These are phyloP conservation scores for Neopelma chrysocephalum DNA, from an alignment of 2,797 vertebrate genomes.

Conservation along the genomic window DNA sequence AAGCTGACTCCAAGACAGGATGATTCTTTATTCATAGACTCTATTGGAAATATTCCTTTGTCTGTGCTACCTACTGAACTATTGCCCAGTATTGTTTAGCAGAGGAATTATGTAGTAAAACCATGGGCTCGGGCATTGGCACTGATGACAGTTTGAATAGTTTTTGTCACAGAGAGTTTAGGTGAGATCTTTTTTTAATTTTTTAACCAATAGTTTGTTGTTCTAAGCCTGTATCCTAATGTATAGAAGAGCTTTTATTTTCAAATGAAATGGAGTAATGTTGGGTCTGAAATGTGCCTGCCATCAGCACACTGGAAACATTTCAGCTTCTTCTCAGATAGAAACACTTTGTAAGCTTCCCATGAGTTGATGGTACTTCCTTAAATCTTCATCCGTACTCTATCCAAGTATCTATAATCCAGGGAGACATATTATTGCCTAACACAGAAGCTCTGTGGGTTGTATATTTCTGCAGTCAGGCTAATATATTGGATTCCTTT, in stretches of 20 bases:
- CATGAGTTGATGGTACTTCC: neutral
- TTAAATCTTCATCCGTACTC: neutral
- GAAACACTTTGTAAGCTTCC: neutral
- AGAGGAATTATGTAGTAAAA: neutral
- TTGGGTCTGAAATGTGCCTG: neutral
- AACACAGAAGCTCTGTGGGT: neutral
- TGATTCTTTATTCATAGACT: neutral
- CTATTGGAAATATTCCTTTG: neutral
- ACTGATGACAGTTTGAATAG: neutral
- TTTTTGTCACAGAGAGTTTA: neutral
- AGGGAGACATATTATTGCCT: neutral
- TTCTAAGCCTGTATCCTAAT: neutral
- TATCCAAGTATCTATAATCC: neutral
- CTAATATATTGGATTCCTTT: neutral
- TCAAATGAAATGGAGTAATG: neutral
- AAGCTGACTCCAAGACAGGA: neutral
- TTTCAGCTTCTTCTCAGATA: neutral
- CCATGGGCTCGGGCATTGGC: neutral
- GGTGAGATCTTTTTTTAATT: neutral
- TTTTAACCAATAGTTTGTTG: neutral
- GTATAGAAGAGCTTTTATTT: neutral
- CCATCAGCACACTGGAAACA: neutral
- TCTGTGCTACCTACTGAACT: neutral
- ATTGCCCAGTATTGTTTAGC: neutral
- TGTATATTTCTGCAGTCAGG: neutral